Conservation (phyloP, 2,797 vertebrate genomes). For the Onychomys torridus region DNA sequence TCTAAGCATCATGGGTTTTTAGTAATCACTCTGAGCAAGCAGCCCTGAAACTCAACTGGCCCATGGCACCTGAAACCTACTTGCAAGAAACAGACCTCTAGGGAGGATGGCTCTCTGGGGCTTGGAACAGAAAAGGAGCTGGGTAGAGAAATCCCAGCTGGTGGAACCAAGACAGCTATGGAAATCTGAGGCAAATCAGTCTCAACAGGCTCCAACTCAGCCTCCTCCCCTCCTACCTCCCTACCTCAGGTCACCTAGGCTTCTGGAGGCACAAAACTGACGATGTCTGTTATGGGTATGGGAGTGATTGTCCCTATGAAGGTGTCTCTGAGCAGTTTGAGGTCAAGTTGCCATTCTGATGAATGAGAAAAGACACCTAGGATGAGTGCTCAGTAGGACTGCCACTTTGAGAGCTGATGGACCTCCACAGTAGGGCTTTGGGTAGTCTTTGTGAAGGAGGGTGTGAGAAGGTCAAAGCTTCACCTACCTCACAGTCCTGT, state of each 20-base stretch:
- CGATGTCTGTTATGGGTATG: background rate
- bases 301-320: background rate
- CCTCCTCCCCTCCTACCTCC: accelerated
- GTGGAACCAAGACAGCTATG: background rate
- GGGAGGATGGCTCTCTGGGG: background rate
- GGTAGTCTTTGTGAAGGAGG: background rate
- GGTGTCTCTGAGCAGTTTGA: background rate
- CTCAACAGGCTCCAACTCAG: background rate
- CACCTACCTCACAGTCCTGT: background rate
- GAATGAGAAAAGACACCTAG: background rate
- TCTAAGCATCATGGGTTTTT: accelerated
- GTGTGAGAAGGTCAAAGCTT: background rate
- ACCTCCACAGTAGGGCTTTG: background rate
- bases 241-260: background rate
- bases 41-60: background rate
- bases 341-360: background rate
- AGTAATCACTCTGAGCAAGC: background rate
- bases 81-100: background rate
- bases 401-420: background rate
- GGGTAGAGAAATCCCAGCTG: background rate
- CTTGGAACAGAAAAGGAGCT: background rate
- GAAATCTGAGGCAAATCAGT: background rate
- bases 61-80: no score
- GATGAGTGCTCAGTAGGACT: background rate
- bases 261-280: background rate